phyloP scores from a whole-genome alignment of 30 jellyfish, hydroid and myxozoan genomes.

The Pseudorhiza aurosa region DNA sequence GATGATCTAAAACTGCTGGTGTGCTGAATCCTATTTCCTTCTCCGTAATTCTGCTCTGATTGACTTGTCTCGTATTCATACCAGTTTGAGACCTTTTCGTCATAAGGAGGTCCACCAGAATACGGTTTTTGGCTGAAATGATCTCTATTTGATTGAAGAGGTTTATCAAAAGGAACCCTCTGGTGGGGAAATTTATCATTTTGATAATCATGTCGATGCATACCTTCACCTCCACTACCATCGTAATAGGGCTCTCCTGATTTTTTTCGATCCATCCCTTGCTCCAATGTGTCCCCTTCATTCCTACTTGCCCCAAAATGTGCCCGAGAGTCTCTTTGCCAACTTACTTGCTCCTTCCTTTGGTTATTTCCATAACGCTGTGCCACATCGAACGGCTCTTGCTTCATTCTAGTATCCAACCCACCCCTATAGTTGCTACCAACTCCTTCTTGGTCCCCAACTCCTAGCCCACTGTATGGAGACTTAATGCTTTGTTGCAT shows the following conservation, averaged over 20 bases:
- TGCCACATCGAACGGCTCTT: conserved; percentile 17
- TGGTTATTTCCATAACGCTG: neutral
- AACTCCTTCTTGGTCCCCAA: neutral
- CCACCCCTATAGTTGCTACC: neutral
- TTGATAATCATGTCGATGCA: neutral
- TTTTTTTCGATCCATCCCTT: neutral
- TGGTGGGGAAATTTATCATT: too few species aligned
- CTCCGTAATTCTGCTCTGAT: neutral
- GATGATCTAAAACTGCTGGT: too few species aligned
- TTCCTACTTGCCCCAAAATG: neutral
- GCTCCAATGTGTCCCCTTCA: neutral
- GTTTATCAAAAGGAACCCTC: too few species aligned
- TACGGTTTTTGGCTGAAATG: neutral
- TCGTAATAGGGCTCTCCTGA: neutral
- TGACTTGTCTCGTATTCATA: neutral
- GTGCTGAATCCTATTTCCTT: too few species aligned
- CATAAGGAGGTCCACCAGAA: neutral
- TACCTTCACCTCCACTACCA: neutral
- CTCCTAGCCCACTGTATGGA: neutral
- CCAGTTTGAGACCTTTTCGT: neutral
- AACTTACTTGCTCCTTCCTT: neutral
- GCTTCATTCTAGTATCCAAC: neutral
- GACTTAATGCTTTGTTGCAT: neutral
- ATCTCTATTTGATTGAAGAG: neutral
- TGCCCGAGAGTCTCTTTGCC: neutral